A percentile compares a stretch with the other conserved stretches of the same genome.
Evolutionary conservation across 2,113 vertebrate genomes (phyloP).

Genomic region (Vombatus ursinus): DNA sequence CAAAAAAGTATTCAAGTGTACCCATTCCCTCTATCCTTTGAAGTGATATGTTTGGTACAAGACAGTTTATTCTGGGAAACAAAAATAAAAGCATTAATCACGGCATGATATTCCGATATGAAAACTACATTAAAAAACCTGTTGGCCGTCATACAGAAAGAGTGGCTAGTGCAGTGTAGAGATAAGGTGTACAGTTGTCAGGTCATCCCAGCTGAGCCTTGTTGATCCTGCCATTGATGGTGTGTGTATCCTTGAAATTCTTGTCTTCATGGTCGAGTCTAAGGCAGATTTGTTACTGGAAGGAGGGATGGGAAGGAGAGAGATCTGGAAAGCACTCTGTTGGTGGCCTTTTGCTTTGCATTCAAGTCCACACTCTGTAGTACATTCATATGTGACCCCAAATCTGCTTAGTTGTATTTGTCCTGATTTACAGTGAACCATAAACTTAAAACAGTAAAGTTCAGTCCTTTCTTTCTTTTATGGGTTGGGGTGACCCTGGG

Average conservation of each 20-base stretch:
- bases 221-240: neutral
- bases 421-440: slow-evolving; percentile 19
- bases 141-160: slow-evolving; percentile 51
- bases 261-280: slow-evolving; percentile 55
- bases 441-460: neutral
- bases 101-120: slow-evolving; percentile 47
- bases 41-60: slow-evolving; percentile 66
- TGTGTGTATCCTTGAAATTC: slow-evolving; percentile 42
- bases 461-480: neutral
- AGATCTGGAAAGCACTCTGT: neutral
- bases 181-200: slow-evolving; percentile 34
- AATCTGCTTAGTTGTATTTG: neutral
- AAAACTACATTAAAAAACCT: slow-evolving; percentile 55
- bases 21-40: slow-evolving; percentile 49
- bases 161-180: slow-evolving; percentile 43
- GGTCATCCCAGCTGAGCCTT: slow-evolving; percentile 68
- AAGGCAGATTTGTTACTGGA: slow-evolving; percentile 61
- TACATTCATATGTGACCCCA: neutral
- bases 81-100: slow-evolving; percentile 28
- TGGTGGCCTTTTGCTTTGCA: neutral
- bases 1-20: slow-evolving; percentile 73
- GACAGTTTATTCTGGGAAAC: slow-evolving; percentile 48
- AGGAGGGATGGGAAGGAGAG: neutral
- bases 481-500: neutral
- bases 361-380: neutral